A percentile compares a stretch with the other conserved stretches of the same genome.
Evolutionary conservation across 2,113 vertebrate species (phyloP).

Genomic region (Dolichallabes microphthalmus): DNA sequence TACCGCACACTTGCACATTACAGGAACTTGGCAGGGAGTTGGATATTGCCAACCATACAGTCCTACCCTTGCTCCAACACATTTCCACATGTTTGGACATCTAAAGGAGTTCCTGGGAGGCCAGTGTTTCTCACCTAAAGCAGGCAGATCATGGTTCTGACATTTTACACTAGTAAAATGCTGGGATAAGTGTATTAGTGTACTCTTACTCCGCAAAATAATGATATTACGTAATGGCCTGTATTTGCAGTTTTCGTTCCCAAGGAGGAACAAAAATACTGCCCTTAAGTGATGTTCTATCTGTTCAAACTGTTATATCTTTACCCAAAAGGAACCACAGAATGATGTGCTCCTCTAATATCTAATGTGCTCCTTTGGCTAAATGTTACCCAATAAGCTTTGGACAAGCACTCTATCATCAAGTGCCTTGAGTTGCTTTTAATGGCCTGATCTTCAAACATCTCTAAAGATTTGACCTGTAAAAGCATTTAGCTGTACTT

Average conservation of each 20-base stretch:
- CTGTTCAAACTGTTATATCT: not conserved
- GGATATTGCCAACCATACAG: no score
- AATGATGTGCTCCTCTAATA: conserved; percentile 6
- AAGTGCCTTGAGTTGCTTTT: conserved; percentile 31
- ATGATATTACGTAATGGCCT: not conserved
- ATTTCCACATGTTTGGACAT: no score
- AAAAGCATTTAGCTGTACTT: not conserved
- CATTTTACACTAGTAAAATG: no score
- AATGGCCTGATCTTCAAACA: conserved; percentile 47
- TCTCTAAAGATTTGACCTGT: not conserved
- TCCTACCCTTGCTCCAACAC: no score
- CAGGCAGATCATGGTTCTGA: no score
- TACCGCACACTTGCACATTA: no score
- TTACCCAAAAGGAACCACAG: not conserved
- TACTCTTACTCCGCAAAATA: no score
- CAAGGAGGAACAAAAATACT: not conserved
- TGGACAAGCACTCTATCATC: conserved; percentile 34
- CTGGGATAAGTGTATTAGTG: no score
- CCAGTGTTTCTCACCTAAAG: no score
- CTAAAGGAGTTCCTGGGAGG: no score
- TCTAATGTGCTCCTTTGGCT: conserved; percentile 27
- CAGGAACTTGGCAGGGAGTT: no score
- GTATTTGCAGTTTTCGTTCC: not conserved
- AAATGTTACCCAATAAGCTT: conserved; percentile 36
- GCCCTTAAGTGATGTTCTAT: not conserved